These are phyloP conservation scores for Panzeria rudis DNA, from an alignment of 2,888 invertebrate species.

Conservation along the genomic window DNA sequence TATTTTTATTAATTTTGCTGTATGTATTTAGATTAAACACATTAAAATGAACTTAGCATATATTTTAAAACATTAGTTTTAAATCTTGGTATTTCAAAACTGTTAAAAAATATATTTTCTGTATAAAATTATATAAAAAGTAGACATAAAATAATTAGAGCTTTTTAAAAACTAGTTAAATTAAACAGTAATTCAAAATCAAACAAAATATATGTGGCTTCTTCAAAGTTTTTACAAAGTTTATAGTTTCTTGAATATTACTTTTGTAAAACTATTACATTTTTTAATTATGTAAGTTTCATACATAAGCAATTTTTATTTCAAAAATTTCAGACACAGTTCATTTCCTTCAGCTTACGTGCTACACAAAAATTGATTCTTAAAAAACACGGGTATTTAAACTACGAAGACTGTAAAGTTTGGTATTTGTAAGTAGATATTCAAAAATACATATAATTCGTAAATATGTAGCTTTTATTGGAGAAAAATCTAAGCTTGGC, in stretches of 20 bases:
- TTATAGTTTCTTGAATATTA: not conserved
- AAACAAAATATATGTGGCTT: not conserved
- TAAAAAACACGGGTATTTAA: not conserved
- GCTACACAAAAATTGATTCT: slow-evolving; percentile 15
- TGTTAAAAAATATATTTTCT: not conserved
- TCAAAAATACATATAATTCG: not conserved
- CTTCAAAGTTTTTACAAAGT: not conserved
- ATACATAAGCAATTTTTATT: not conserved
- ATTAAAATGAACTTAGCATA: not conserved
- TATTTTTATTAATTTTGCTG: not conserved
- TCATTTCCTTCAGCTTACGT: not conserved
- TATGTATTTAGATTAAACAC: not conserved
- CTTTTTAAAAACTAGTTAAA: not conserved
- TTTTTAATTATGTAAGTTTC: not conserved
- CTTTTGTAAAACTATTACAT: not conserved
- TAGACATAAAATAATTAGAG: not conserved
- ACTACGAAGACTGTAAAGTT: slow-evolving; percentile 7
- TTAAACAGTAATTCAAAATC: not conserved
- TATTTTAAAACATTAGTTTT: no score
- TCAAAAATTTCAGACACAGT: not conserved
- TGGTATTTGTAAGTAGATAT: not conserved
- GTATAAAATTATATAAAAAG: slow-evolving; percentile 6
- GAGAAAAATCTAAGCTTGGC: slow-evolving; percentile 23
- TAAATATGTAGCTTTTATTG: not conserved
- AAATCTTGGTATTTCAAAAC: not conserved